Conservation (phyloP, 2,113 vertebrate species). For the Brachirus orientalis region DNA sequence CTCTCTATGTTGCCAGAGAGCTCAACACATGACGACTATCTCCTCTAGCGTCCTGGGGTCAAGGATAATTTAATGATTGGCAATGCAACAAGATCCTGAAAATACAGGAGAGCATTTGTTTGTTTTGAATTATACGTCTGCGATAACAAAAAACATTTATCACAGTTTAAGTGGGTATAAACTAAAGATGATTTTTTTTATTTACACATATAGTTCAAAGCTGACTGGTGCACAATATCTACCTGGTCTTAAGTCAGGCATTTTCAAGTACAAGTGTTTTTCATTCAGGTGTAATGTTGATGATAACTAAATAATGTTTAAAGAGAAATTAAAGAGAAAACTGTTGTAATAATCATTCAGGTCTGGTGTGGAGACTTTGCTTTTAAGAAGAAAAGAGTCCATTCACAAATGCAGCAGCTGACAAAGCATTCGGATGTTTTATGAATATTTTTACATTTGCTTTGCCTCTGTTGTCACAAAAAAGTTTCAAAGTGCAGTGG, state of each 20-base stretch:
- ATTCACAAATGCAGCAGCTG: no score
- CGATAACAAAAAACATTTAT: no score
- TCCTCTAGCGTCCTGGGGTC: slow-evolving; percentile 12
- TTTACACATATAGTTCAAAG: no score
- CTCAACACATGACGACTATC: slow-evolving; percentile 34
- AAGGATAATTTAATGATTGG: background rate
- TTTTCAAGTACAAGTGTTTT: background rate
- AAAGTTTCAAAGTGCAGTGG: background rate
- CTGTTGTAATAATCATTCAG: background rate
- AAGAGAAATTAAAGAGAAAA: background rate
- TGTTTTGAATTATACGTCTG: no score
- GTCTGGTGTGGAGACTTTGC: background rate
- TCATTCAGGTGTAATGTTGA: background rate
- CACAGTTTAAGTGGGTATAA: no score
- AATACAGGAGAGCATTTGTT: background rate
- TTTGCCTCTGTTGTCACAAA: background rate
- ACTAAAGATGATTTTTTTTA: no score
- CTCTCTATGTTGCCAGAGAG: slow-evolving; percentile 56
- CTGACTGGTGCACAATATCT: no score
- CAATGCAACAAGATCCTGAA: background rate
- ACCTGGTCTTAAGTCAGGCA: no score
- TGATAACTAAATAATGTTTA: background rate
- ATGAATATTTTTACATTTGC: background rate
- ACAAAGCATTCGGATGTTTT: no score
- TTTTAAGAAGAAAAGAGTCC: no score